A percentile compares a stretch with the other conserved stretches of the same genome.
phyloP scores from a whole-genome alignment of 2,888 invertebrate species.

The Pedicia rivosa region DNA sequence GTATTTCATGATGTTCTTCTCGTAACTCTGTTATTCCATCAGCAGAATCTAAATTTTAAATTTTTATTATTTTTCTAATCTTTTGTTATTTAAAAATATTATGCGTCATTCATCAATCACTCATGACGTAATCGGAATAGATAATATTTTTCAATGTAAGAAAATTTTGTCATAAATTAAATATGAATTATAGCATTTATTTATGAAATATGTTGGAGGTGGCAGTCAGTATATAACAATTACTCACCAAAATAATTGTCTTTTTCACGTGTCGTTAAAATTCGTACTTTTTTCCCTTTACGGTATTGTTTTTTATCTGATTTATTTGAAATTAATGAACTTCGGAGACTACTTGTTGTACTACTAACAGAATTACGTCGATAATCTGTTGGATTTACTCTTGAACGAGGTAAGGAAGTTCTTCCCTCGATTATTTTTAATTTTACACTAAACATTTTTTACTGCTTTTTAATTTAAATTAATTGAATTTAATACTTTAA shows the following conservation, averaged over 20 bases:
- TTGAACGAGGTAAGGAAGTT: slow-evolving; percentile 24
- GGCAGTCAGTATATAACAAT: too few relatives aligned
- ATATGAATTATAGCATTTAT: too few relatives aligned
- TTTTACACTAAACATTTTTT: slow-evolving; percentile 30
- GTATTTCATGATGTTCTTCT: slow-evolving; percentile 60
- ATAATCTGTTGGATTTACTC: slow-evolving; percentile 13
- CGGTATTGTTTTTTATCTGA: slow-evolving; percentile 25
- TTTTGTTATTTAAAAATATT: too few relatives aligned
- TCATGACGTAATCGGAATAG: too few relatives aligned
- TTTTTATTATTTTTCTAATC: too few relatives aligned
- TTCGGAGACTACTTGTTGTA: slow-evolving; percentile 23
- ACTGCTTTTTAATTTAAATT: too few relatives aligned
- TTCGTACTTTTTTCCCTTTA: slow-evolving; percentile 29
- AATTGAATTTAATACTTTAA: too few relatives aligned
- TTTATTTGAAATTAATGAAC: slow-evolving; percentile 25
- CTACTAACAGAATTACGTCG: slow-evolving; percentile 20
- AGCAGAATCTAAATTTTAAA: slow-evolving; percentile 20
- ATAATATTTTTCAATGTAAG: too few relatives aligned
- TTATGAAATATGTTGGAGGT: too few relatives aligned
- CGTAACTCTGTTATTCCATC: slow-evolving; percentile 43
- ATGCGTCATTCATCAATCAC: too few relatives aligned
- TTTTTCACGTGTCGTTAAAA: slow-evolving; percentile 24
- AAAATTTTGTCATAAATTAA: too few relatives aligned
- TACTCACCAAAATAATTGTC: slow-evolving; percentile 11
- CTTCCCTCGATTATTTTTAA: slow-evolving; percentile 31